Conservation (phyloP, 2,888 invertebrate genomes). For the Epinotia ramella region DNA sequence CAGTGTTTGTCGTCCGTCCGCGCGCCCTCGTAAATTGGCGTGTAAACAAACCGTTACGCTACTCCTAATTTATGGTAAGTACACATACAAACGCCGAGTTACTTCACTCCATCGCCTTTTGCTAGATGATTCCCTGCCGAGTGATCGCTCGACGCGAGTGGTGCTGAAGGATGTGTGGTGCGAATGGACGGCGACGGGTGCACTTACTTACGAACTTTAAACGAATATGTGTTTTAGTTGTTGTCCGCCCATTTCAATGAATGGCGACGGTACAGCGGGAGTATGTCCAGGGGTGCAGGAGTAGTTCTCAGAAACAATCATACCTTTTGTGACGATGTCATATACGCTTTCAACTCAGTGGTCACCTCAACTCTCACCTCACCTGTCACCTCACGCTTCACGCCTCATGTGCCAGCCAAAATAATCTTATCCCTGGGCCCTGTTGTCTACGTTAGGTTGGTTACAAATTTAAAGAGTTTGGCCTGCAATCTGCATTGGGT, state of each 20-base stretch:
- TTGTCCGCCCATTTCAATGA: background rate
- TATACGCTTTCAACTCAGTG: no score
- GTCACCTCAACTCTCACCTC: no score
- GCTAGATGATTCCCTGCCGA: background rate
- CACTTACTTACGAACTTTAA: background rate
- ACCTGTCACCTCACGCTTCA: no score
- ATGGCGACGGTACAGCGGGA: background rate
- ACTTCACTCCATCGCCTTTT: background rate
- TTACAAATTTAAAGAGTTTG: background rate
- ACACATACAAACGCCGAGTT: background rate
- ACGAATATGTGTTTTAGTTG: background rate
- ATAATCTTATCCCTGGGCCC: no score
- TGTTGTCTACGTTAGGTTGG: background rate
- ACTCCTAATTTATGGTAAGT: background rate
- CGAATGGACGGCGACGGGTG: background rate
- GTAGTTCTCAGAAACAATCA: no score
- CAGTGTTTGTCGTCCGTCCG: background rate
- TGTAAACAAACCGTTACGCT: slow-evolving; percentile 4
- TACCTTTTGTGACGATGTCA: no score
- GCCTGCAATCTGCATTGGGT: no score
- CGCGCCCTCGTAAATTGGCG: background rate
- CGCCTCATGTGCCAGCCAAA: no score
- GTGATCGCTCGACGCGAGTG: background rate
- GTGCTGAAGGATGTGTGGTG: slow-evolving; percentile 5
- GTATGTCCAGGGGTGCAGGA: no score